phyloP scores from a whole-genome alignment of 2,888 invertebrate genomes.

The Drosophila borborema region DNA sequence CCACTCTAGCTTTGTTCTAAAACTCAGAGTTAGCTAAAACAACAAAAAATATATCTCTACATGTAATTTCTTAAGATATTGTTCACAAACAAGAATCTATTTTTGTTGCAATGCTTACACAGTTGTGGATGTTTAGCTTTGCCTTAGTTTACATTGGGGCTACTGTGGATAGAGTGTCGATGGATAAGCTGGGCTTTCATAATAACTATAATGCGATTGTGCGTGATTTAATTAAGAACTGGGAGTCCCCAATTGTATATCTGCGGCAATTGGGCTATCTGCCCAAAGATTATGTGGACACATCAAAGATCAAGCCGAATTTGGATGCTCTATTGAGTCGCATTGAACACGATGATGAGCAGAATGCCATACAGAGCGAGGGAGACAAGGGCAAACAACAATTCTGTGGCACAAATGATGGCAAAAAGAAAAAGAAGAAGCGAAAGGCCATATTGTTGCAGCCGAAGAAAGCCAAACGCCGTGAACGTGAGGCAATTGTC shows the following conservation, averaged over 20 bases:
- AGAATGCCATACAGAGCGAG: neutral
- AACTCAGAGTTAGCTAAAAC: slow-evolving; percentile 16
- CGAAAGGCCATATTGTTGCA: neutral
- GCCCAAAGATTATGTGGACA: slow-evolving; percentile 59
- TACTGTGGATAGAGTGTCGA: slow-evolving; percentile 5
- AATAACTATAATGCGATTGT: slow-evolving; percentile 52
- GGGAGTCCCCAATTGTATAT: slow-evolving; percentile 65
- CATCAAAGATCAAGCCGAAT: slow-evolving; percentile 57
- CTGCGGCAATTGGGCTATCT: slow-evolving; percentile 53
- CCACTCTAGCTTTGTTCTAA: slow-evolving; percentile 13
- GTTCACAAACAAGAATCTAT: neutral
- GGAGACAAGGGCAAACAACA: slow-evolving; percentile 2
- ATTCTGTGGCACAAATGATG: neutral
- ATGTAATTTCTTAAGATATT: neutral
- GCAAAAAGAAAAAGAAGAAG: slow-evolving; percentile 7
- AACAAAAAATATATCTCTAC: slow-evolving; percentile 5
- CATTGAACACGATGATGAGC: slow-evolving; percentile 37
- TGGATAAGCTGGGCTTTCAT: slow-evolving; percentile 36
- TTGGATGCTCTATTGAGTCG: slow-evolving; percentile 59
- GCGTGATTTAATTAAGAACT: slow-evolving; percentile 55
- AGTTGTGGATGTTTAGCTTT: slow-evolving; percentile 13
- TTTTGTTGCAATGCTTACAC: slow-evolving; percentile 31
- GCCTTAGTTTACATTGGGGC: neutral
- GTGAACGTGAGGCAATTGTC: neutral
- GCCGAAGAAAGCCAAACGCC: neutral